Base-by-base conservation (phyloP, 2,113 vertebrate species). In the Geothlypis trichas region DNA sequence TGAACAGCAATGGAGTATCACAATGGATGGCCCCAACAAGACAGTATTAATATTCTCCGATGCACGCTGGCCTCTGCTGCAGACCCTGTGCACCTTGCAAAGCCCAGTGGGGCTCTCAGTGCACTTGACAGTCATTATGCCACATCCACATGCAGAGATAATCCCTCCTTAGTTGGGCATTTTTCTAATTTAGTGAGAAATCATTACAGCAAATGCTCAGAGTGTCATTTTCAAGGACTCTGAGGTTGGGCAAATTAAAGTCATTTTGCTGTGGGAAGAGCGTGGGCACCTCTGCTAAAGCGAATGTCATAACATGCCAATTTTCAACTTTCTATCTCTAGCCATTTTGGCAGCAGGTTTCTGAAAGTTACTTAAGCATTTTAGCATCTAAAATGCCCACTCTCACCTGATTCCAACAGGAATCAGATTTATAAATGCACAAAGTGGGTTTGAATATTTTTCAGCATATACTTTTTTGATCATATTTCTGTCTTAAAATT, bases 111-210 rank as follows among this genome's bases (percentile, higher is more conserved):
- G 93, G 90, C 96, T 95, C 93, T 96, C 95, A 96, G 96, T 90
- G 90, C 83, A 96, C 96, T 97, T 84, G 93, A 94, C 92, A 96
- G 92, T 95, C 95, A 97, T 97, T 96, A 97, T 92, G 92, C 90
- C 92, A 84, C 95, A 97, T 96, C 92, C 92, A 94, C 95, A 97
- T 94, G 85, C 93, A 96, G 95, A 96, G 87, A 96, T 95, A 97
- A 97, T 97, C 92, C 92, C 93, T 96, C 93, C 95, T 97, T 97
- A 97, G 96, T 96, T 97, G 95, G 85, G 93, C 93, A 96, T 96
- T 97, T 97, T 96, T 96, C 95, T 96, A 95, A 97, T 97, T 97
- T 95, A 96, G 96, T 96, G 92, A 96, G 95, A 96, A 97, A 96
- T 97, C 95, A 97, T 97, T 95, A 96, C n/a, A 0, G 95, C 83